Base-by-base conservation (phyloP, 2,888 invertebrate species). In the Drosophila ezoana region DNA sequence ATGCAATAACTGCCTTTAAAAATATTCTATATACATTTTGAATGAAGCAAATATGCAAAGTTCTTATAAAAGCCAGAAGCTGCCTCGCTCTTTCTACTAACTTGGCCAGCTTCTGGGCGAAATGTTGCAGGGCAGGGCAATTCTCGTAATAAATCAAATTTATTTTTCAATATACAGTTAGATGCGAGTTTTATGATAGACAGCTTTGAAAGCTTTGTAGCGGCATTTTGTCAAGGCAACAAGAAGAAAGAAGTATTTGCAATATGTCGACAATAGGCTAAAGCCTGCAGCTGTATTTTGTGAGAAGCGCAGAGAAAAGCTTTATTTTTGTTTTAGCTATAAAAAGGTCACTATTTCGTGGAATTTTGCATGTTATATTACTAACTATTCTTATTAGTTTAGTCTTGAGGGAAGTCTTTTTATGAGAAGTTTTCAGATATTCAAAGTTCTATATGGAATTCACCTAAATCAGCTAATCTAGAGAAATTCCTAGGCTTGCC, bases 1-100 rank as follows among this genome's bases (percentile, higher is more conserved):
- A 89, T 82, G 86, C 80, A 89, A 88, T 88, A 89, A 87, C 62
- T 66, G 76, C 78, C 72, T 72, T 76, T 56, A 79, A 80, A 76
- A 69, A 77, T 87, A 75, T 77, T 78, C 61, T 70, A 70, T 83
- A 86, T 72, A 79, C 79, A 85, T 85, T 82, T 82, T 82, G 76
- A 70, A 85, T 82, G 86, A 83, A 44, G 64, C 64, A 59, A 81
- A 83, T 87, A 87, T 87, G 84, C 78, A 87, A 83, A 83, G 77
- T 81, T 85, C 77, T 80, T 76, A 68, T 63, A 45, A 66, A 73
- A 74, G 70, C 69, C 72, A 72, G 58, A 64, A 68, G 49, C 61
- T 45, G 9, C 1, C 44, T 28, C 11, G 10, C 53, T 33, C 41
- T 43, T 18, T 18, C 28, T 8, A 28, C 16, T 9, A 51, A 58